Evolutionary conservation across 2,797 vertebrate genomes (phyloP).

Genomic region (Synanceia verrucosa): DNA sequence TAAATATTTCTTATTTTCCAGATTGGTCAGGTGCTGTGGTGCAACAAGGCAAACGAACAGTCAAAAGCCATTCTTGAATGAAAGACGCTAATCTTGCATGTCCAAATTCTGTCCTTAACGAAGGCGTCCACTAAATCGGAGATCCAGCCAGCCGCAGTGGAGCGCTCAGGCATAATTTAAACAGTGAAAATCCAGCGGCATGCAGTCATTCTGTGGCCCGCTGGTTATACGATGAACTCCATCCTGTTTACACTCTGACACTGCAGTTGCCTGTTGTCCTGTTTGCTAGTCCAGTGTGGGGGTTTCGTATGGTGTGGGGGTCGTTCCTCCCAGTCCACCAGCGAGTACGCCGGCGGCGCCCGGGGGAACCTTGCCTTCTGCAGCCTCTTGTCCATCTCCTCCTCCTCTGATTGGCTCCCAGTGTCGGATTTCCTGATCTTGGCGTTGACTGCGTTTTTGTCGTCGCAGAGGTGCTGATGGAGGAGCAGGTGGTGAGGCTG

Average conservation of each 20-base stretch:
- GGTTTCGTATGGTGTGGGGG: conserved; percentile 78
- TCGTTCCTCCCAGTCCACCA: conserved; percentile 91
- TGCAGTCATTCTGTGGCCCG: neutral
- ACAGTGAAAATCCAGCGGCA: neutral
- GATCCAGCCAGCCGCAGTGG: conserved; percentile 20
- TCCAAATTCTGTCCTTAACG: neutral
- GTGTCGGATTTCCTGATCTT: conserved; percentile 88
- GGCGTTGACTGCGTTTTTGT: conserved; percentile 90
- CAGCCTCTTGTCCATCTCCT: conserved; percentile 87
- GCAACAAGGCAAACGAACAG: conserved; percentile 85
- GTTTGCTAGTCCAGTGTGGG: conserved; percentile 90
- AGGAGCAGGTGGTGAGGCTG: conserved; percentile 62
- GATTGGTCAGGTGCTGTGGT: conserved; percentile 83
- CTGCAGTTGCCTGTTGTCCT: conserved; percentile 93
- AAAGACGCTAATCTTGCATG: neutral
- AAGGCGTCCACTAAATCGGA: neutral
- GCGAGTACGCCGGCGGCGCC: conserved; percentile 84
- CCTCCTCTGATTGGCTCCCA: conserved; percentile 78
- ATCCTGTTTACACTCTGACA: conserved; percentile 87
- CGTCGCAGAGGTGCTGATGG: conserved; percentile 82
- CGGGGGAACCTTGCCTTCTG: conserved; percentile 87
- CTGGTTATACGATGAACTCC: conserved; percentile 89
- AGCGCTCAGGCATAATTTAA: conserved; percentile 19
- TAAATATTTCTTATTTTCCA: conserved; percentile 67
- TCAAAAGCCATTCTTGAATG: conserved; percentile 65